Base-by-base conservation (phyloP, 2,888 invertebrate species). In the Micoletzkya japonica region DNA sequence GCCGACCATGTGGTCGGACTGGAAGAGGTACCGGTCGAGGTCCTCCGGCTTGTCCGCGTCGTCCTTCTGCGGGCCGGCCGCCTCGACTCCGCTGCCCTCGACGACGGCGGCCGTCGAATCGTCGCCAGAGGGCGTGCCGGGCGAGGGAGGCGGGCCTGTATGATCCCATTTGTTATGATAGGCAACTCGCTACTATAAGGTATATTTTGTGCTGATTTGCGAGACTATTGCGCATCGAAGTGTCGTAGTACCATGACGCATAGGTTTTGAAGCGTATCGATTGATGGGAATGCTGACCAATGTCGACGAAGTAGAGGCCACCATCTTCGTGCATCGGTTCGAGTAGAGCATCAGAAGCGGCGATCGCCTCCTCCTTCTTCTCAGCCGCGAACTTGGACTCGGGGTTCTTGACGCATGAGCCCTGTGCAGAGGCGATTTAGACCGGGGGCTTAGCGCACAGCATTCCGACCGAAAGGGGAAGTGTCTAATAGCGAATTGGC, bases 271-370 rank as follows among this genome's bases (percentile, higher is more conserved):
- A n/a, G n/a, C n/a, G n/a, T n/a, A n/a, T n/a, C n/a, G n/a, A n/a
- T n/a, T 20, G 20, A 44, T 44, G 10, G 24, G 10, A 20, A 24
- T 10, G 26, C 76, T 71, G 32, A 78, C 79, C 77, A 32, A 78
- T 78, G 72, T 80, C 79, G 70, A 80, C 78, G 69, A 80, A 80
- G 56, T 78, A 80, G 4, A 80, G 71, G 49, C 77, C 79, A 17
- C 78, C 77, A 39, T 79, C 79, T 20, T 68, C 68, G 20, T 57
- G 58, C 49, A 44, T 37, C 4, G 68, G 44, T n/a, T 68, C 68
- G 14, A 58, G 44, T 2, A 58, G 49, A 0, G 68, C 44, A 17
- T 68, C 68, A 1, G 57, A 28, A 4, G 68, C 68, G 6, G 68
- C 39, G 10, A 49, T 58, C 4, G 56, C 37, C n/a, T n/a, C n/a